A percentile compares a stretch with the other conserved stretches of the same genome.
These are phyloP conservation scores for Cinclus cinclus DNA, from an alignment of 2,113 vertebrate genomes.

Conservation along the genomic window DNA sequence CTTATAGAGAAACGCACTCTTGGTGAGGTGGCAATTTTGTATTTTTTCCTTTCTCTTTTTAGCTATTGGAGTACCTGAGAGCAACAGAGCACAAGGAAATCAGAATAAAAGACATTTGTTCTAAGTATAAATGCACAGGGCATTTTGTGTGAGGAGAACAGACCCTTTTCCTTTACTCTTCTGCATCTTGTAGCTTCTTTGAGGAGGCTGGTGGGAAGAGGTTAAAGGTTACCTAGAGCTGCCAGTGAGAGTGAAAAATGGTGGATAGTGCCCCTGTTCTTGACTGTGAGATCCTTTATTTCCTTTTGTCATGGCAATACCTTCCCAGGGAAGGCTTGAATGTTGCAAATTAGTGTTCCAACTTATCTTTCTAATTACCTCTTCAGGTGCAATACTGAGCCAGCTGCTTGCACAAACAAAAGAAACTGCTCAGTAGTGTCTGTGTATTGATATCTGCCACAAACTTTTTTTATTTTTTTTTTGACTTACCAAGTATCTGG, in stretches of 20 bases:
- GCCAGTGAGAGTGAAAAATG: slow-evolving; percentile 71
- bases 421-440: not conserved
- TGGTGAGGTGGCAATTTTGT: not conserved
- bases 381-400: slow-evolving; percentile 65
- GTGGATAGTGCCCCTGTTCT: slow-evolving; percentile 60
- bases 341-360: slow-evolving; percentile 65
- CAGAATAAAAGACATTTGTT: slow-evolving; percentile 46
- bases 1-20: not conserved
- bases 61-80: slow-evolving; percentile 10
- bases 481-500: not conserved
- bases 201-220: slow-evolving; percentile 73
- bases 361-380: slow-evolving; percentile 67
- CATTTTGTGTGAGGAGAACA: slow-evolving; percentile 6
- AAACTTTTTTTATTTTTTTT: not conserved
- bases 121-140: not conserved
- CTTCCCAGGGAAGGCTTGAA: slow-evolving; percentile 61
- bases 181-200: slow-evolving; percentile 70
- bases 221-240: slow-evolving; percentile 71
- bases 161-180: slow-evolving; percentile 39
- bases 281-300: slow-evolving; percentile 53
- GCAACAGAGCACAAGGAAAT: slow-evolving; percentile 2
- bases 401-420: slow-evolving; percentile 35
- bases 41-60: not conserved
- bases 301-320: slow-evolving; percentile 66
- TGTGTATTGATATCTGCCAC: not conserved